phyloP scores from a whole-genome alignment of 2,797 vertebrate species.

The Melanotaenia maccullochi region DNA sequence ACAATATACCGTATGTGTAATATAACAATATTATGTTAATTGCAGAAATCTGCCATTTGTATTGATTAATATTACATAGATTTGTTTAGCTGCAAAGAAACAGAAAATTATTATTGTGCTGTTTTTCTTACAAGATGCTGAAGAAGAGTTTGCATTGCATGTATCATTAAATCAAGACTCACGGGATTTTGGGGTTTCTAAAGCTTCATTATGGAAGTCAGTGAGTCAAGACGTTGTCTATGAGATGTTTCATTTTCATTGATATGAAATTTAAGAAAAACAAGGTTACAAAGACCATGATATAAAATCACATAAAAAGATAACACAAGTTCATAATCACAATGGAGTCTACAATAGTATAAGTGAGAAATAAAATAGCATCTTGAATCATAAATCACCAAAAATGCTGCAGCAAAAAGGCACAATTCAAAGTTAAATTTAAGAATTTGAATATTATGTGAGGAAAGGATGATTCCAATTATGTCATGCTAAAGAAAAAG shows the following conservation, averaged over 20 bases:
- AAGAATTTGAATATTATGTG: neutral
- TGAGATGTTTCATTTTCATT: neutral
- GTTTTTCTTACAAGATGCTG: neutral
- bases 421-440: neutral
- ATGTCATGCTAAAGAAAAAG: neutral
- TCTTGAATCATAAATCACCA: neutral
- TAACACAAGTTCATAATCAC: neutral
- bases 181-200: no score
- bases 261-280: no score
- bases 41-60: neutral
- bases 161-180: no score
- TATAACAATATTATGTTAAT: neutral
- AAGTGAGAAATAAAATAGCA: neutral
- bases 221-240: neutral
- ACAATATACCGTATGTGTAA: no score
- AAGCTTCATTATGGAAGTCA: no score
- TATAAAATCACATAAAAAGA: neutral
- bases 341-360: neutral
- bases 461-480: neutral
- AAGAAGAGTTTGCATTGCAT: neutral
- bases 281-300: neutral
- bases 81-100: neutral
- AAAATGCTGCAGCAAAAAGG: neutral
- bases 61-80: neutral
- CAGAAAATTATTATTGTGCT: neutral